phyloP scores from a whole-genome alignment of 2,113 vertebrate genomes.

The Tychaedon coryphoeus region DNA sequence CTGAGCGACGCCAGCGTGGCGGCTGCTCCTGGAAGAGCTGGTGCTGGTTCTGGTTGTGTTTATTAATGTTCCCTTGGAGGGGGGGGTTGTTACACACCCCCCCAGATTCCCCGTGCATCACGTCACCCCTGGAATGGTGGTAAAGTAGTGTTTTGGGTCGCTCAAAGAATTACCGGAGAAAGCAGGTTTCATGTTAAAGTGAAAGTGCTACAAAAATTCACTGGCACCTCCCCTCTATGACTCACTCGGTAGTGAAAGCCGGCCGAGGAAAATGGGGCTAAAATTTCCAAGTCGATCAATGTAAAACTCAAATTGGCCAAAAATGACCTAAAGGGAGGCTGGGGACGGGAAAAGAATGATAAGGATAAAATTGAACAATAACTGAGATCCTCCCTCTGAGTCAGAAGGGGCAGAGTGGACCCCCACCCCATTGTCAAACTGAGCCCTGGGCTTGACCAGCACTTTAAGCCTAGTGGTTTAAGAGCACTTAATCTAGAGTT shows the following conservation, averaged over 20 bases:
- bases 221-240: not conserved
- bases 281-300: not conserved
- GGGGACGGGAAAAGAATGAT: not conserved
- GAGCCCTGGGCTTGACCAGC: not conserved
- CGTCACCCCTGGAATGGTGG: not conserved
- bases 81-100: not conserved
- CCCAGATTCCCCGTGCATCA: accelerated
- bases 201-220: not conserved
- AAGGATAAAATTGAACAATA: not conserved
- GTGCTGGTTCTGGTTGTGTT: not conserved
- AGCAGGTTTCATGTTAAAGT: not conserved
- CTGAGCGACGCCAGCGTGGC: not conserved
- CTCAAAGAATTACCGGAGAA: not conserved
- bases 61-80: not conserved
- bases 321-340: not conserved
- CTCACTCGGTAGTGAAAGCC: not conserved
- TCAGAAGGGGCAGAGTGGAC: not conserved
- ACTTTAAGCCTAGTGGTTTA: not conserved
- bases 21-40: not conserved
- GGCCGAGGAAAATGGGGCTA: accelerated
- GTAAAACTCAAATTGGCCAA: not conserved
- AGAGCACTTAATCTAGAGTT: not conserved
- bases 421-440: not conserved
- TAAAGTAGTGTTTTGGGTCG: not conserved
- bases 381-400: not conserved